phyloP scores from a whole-genome alignment of 2,113 vertebrate genomes.

The Hipposideros armiger region DNA sequence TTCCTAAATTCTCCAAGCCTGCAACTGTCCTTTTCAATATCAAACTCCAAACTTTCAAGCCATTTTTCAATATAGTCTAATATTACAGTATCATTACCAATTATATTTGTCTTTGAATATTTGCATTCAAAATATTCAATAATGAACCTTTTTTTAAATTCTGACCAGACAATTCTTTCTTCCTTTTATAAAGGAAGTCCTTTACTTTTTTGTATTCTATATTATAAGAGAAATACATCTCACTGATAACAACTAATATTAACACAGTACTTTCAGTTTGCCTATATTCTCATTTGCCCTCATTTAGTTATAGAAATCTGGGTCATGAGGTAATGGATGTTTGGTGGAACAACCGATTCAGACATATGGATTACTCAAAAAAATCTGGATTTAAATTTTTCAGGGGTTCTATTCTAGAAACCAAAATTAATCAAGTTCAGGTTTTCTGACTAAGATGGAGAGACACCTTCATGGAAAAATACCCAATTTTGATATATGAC shows the following conservation, averaged over 20 bases:
- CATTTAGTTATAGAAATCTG: constrained; percentile 69
- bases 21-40: constrained; percentile 37
- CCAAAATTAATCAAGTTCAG: constrained; percentile 50
- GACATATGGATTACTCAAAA: constrained; percentile 38
- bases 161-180: background rate
- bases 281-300: constrained; percentile 59
- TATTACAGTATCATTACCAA: background rate
- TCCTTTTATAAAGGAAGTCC: background rate
- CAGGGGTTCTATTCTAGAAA: constrained; percentile 55
- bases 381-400: constrained; percentile 63
- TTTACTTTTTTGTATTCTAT: background rate
- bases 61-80: background rate
- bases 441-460: constrained; percentile 43
- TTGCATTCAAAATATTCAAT: background rate
- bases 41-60: background rate
- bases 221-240: background rate
- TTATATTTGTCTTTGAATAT: constrained; percentile 48
- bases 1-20: background rate
- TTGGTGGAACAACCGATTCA: constrained; percentile 54
- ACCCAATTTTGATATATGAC: background rate
- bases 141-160: background rate
- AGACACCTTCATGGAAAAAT: constrained; percentile 38
- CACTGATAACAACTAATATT: background rate
- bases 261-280: background rate
- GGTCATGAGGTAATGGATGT: constrained; percentile 36